A percentile compares a stretch with the other conserved stretches of the same genome.
These are phyloP conservation scores for Haplochromis vanheusdeni DNA, from an alignment of 2,113 vertebrate species.

Conservation along the genomic window DNA sequence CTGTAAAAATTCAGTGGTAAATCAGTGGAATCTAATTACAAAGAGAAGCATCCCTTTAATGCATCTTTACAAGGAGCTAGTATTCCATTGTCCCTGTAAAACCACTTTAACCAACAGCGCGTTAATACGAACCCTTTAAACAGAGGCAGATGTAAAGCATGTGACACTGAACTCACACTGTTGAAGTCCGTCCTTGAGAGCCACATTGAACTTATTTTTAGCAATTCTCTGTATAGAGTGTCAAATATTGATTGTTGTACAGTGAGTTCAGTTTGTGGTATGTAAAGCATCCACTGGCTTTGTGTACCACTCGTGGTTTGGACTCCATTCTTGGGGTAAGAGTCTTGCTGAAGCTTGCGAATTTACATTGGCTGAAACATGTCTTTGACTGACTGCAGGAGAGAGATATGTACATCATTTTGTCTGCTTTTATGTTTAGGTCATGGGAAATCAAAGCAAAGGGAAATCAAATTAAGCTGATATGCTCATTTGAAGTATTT, in stretches of 20 bases:
- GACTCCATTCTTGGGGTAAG: background rate
- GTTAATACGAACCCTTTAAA: slow-evolving; percentile 7
- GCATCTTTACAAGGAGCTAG: background rate
- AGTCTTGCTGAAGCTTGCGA: background rate
- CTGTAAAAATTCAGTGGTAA: background rate
- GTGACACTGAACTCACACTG: background rate
- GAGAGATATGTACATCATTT: background rate
- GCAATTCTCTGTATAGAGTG: background rate
- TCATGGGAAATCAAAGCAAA: background rate
- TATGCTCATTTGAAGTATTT: background rate
- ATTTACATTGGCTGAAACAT: background rate
- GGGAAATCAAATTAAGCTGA: background rate
- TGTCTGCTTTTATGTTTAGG: background rate
- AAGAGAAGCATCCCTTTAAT: slow-evolving; percentile 37
- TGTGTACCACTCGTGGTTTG: background rate
- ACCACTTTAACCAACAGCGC: background rate
- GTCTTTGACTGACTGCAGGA: background rate
- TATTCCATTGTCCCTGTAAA: background rate
- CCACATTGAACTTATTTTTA: background rate
- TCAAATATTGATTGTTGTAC: background rate
- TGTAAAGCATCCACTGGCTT: background rate
- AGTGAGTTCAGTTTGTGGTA: background rate
- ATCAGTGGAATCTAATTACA: background rate
- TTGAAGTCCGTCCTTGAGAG: background rate
- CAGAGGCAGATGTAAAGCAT: background rate